Conservation (phyloP, 2,113 vertebrate genomes). For the Micronycteris hirsuta region DNA sequence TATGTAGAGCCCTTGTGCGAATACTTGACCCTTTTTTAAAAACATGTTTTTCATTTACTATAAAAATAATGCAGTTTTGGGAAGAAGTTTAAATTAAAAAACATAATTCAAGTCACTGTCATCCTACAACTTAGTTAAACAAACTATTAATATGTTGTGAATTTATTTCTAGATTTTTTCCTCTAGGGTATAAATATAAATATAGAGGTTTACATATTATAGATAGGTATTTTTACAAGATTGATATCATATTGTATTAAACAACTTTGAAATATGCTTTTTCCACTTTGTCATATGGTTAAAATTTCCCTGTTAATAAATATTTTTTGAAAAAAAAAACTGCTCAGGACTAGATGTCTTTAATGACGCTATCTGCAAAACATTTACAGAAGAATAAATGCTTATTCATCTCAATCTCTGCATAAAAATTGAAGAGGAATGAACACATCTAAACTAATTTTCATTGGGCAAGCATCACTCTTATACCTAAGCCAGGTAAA, state of each 20-base stretch:
- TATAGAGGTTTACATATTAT: neutral
- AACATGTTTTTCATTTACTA: neutral
- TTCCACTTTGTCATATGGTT: neutral
- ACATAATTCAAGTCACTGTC: neutral
- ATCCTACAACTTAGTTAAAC: neutral
- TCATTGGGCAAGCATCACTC: too few relatives aligned
- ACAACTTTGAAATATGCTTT: neutral
- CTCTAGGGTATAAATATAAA: neutral
- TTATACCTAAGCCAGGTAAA: too few relatives aligned
- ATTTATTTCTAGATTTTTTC: constrained; percentile 18
- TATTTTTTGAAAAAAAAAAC: too few relatives aligned
- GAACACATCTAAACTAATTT: too few relatives aligned
- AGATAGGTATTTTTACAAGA: neutral
- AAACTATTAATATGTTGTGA: constrained; percentile 26
- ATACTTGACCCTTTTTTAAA: neutral
- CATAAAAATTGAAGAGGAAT: too few relatives aligned
- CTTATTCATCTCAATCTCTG: too few relatives aligned
- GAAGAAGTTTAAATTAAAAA: neutral
- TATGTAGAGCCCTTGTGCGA: neutral
- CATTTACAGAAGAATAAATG: too few relatives aligned
- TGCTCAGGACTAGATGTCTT: too few relatives aligned
- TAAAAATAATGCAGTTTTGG: neutral
- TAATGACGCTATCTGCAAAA: too few relatives aligned
- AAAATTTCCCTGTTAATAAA: constrained; percentile 16
- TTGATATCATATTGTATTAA: neutral